Evolutionary conservation across 2,797 vertebrate genomes (phyloP), one percentile per base, ranked within the genome.

Genomic region (Megaceryle alcyon): DNA sequence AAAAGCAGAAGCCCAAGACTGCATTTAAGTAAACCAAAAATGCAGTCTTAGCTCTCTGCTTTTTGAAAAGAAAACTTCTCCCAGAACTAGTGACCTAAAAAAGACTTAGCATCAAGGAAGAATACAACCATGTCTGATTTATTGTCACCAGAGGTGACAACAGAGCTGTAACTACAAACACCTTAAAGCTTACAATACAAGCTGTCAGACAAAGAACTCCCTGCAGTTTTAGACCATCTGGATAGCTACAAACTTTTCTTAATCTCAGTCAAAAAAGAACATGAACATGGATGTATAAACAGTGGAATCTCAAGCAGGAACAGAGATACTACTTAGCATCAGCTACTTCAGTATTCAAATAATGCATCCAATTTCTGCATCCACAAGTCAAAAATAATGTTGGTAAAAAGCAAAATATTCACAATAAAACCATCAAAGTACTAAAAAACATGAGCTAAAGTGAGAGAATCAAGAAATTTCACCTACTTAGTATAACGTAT

Each of bases 181-280:
- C 56, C 83, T 93, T 92, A 96, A 96, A 91, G 66, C 60, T 76
- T 90, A 64, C 63, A 82, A 65, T 66, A 88, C 61, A 95, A 90
- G 33, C 65, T 87, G 63, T 82, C 78, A 88, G 86, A 82, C 81
- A 81, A 92, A 95, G 66, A 96, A 81, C 64, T 80, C 92, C 76
- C 94, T 95, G 75, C 37, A 89, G 88, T 82, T 95, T 87, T 81
- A 92, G 80, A 92, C 79, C 95, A 87, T 93, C 81, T 94, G 89
- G 90, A 92, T 56, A 90, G 44, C 54, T 95, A 82, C 37, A 66
- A 94, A 92, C 68, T 86, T 92, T 96, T 90, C 77, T 82, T 80
- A 66, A 89, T 89, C 71, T 73, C 35, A 66, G 37, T 79, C 33
- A 87, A 72, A 88, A 94, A 79, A 80, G 20, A 85, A 89, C 22